Base-by-base conservation (phyloP, 2,888 invertebrate genomes). In the Helleia helle region DNA sequence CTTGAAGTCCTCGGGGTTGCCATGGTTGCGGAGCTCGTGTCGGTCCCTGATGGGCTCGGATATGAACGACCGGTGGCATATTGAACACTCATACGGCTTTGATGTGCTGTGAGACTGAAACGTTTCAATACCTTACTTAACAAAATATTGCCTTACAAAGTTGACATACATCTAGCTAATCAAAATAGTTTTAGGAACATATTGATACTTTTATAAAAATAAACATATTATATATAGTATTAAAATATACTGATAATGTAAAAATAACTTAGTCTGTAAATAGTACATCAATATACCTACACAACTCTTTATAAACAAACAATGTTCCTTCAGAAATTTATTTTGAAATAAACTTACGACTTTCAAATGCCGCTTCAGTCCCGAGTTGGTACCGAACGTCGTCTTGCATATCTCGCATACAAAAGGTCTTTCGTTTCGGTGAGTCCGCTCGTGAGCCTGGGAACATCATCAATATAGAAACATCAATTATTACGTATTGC, bases 401-500 rank as follows among this genome's bases (percentile, higher is more conserved):
- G 79, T 71, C 46, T 72, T 68, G 38, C 86, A 86, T 0, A 80
- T 76, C 1, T 73, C 65, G 13, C 86, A 86, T 0, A 53, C 37
- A 36, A 60, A 86, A 0, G 85, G 84, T 0, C 70, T 56, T 42
- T 85, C 85, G 40, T 84, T 83, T 0, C 75, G 65, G 34, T 86
- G 86, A 0, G 74, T 81, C 1, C 84, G 50, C 42, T 83, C 84
- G 40, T 85, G 85, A 0, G 76, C 73, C 74, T 79, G 55, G 1
- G 51, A 48, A 12, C 27, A 37, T 17, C 4, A 13, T 17, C 28
- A 27, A n/a, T n/a, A n/a, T n/a, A n/a, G n/a, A n/a, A n/a, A n/a
- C n/a, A n/a, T n/a, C n/a, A n/a, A n/a, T n/a, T n/a, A n/a, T n/a
- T n/a, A n/a, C n/a, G n/a, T n/a, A n/a, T n/a, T n/a, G n/a, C n/a